These are phyloP conservation scores for Agrilus planipennis DNA, from an alignment of 1,140 invertebrate genomes.

Conservation along the genomic window DNA sequence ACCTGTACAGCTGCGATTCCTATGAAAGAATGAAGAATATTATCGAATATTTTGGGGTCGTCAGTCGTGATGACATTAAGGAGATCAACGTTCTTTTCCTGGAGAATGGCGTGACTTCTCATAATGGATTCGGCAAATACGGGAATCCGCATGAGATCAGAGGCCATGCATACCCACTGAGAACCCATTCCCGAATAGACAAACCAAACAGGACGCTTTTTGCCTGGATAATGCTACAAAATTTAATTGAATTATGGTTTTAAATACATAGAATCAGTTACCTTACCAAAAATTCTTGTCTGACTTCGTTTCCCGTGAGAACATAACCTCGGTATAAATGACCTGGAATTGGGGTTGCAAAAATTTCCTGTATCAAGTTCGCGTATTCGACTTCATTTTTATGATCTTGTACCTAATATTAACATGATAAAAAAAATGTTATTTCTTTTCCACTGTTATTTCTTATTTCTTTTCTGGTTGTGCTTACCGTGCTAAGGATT, in stretches of 20 bases:
- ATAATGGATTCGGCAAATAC: conserved; percentile 52
- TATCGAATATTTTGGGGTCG: conserved; percentile 63
- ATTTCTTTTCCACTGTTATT: conserved; percentile 21
- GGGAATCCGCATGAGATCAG: conserved; percentile 47
- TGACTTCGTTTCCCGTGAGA: conserved; percentile 26
- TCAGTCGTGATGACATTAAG: conserved; percentile 63
- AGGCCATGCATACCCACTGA: conserved; percentile 57
- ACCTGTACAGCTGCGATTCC: conserved; percentile 84
- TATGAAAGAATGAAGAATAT: conserved; percentile 79
- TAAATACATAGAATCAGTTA: conserved; percentile 25
- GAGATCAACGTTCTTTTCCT: conserved; percentile 65
- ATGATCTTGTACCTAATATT: too few relatives aligned
- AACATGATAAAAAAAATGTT: too few relatives aligned
- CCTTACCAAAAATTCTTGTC: too few relatives aligned
- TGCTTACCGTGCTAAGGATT: conserved; percentile 42
- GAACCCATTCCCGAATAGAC: conserved; percentile 60
- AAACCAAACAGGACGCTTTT: conserved; percentile 41
- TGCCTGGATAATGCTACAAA: conserved; percentile 35
- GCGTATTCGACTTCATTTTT: conserved; percentile 44
- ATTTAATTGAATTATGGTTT: conserved; percentile 45
- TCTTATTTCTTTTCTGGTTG: conserved; percentile 8
- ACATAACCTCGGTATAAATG: conserved; percentile 51
- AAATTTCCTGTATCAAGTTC: conserved; percentile 39
- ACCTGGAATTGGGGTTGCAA: conserved; percentile 39
- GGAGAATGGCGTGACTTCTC: conserved; percentile 58